phyloP scores from a whole-genome alignment of 1,140 invertebrate genomes.

The Prorops nasuta region DNA sequence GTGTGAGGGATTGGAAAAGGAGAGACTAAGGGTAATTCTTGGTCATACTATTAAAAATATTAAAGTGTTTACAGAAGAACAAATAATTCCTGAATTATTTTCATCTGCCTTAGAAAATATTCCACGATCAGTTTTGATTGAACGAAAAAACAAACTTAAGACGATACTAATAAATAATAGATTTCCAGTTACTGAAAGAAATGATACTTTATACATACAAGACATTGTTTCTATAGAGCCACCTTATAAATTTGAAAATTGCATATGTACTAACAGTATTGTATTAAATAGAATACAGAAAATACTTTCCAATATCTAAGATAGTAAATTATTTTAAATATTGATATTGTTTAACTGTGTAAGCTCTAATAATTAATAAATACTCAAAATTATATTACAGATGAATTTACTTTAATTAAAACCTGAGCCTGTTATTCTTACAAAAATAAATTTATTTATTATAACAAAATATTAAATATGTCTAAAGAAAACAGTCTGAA shows the following conservation, averaged over 20 bases:
- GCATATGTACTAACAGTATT: conserved; percentile 40
- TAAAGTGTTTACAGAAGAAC: conserved; percentile 24
- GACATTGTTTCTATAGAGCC: conserved; percentile 43
- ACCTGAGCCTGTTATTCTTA: no score
- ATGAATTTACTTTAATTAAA: no score
- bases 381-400: no score
- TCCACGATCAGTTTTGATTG: conserved; percentile 11
- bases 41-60: conserved; percentile 40
- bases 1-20: conserved; percentile 16
- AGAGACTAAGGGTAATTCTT: conserved; percentile 34
- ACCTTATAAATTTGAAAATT: conserved; percentile 43
- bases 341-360: background rate
- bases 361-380: conserved; percentile 7
- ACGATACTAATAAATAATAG: conserved; percentile 40
- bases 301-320: conserved; percentile 21
- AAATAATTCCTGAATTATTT: conserved; percentile 42
- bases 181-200: conserved; percentile 39
- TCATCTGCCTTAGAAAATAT: conserved; percentile 14
- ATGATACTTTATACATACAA: conserved; percentile 37
- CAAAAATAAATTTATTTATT: no score
- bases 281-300: conserved; percentile 45
- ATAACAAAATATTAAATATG: no score
- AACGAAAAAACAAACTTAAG: conserved; percentile 36
- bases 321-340: no score
- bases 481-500: no score